These are phyloP conservation scores for Nomia melanderi DNA, from an alignment of 1,140 invertebrate species.

Conservation along the genomic window DNA sequence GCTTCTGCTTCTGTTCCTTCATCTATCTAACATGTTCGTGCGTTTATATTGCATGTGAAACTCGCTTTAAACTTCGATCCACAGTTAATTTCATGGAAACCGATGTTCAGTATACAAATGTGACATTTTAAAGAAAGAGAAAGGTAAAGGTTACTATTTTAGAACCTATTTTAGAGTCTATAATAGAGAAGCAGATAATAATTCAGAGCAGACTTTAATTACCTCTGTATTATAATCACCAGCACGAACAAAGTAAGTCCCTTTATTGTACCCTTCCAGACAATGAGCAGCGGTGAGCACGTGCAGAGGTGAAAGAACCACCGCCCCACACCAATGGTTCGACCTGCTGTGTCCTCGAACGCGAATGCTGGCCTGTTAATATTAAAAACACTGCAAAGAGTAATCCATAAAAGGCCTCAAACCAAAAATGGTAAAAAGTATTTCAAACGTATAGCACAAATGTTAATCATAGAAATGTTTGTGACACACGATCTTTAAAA, in stretches of 20 bases:
- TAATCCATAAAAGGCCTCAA: not conserved
- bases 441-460: no score
- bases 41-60: not conserved
- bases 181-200: no score
- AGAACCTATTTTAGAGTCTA: no score
- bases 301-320: conserved; percentile 86
- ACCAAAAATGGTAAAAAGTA: no score
- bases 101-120: no score
- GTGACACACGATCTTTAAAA: no score
- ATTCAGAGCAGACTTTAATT: conserved; percentile 47
- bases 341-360: conserved; percentile 82
- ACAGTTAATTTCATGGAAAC: not conserved
- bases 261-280: conserved; percentile 85
- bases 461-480: no score
- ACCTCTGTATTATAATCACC: conserved; percentile 88
- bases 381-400: not conserved
- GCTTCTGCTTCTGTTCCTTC: conserved; percentile 86
- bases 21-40: conserved; percentile 71
- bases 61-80: not conserved
- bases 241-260: conserved; percentile 85
- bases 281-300: conserved; percentile 92
- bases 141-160: no score
- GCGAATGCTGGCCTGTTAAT: conserved; percentile 85
- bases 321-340: conserved; percentile 89
- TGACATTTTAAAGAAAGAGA: no score